These are phyloP conservation scores for Pentalonia nigronervosa DNA, from an alignment of 1,140 invertebrate species.

Conservation along the genomic window DNA sequence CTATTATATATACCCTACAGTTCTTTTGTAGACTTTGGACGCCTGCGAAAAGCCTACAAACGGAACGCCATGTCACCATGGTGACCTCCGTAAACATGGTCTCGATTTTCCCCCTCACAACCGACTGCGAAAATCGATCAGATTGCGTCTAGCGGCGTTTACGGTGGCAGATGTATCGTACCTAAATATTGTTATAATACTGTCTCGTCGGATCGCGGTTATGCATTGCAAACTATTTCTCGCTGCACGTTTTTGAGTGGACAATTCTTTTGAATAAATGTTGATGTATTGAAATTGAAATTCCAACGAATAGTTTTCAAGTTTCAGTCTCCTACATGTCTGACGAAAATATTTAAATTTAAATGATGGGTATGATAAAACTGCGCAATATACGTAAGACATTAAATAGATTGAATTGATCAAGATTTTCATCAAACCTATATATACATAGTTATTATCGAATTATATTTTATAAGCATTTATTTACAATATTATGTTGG, in stretches of 20 bases:
- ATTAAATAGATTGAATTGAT: too few species aligned
- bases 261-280: not conserved
- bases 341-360: not conserved
- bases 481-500: not conserved
- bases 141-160: not conserved
- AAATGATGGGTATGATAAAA: not conserved
- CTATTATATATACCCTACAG: not conserved
- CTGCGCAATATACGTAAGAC: too few species aligned
- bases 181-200: not conserved
- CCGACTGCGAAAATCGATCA: not conserved
- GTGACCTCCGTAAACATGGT: not conserved
- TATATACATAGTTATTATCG: too few species aligned
- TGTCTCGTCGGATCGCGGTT: not conserved
- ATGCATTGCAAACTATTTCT: not conserved
- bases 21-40: not conserved
- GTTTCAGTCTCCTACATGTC: too few species aligned
- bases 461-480: too few species aligned
- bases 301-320: too few species aligned
- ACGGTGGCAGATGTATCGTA: not conserved
- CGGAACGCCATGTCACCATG: not conserved
- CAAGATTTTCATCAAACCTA: too few species aligned
- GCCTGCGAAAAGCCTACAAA: not conserved
- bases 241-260: not conserved
- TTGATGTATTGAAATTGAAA: not conserved
- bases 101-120: not conserved